phyloP scores from a whole-genome alignment of 2,797 vertebrate genomes.

The Tadarida brasiliensis region DNA sequence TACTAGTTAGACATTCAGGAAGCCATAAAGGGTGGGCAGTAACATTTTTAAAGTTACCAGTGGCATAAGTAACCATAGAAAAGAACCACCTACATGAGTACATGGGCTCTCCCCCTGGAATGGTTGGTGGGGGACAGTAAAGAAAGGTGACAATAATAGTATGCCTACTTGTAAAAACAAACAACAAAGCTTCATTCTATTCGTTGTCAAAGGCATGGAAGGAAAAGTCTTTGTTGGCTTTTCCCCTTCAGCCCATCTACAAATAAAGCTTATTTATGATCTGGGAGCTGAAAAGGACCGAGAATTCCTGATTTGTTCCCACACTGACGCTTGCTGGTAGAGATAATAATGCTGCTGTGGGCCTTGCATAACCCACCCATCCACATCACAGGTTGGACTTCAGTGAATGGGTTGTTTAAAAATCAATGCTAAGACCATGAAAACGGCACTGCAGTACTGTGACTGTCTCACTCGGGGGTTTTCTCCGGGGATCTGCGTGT shows the following conservation, averaged over 20 bases:
- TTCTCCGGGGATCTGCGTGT: slow-evolving; percentile 31
- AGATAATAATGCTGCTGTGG: not conserved
- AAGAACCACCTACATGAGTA: not conserved
- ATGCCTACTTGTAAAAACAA: not conserved
- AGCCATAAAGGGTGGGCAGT: not conserved
- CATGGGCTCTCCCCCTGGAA: not conserved
- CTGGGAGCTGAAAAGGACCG: not conserved
- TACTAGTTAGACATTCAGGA: not conserved
- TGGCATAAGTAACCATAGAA: not conserved
- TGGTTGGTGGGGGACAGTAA: not conserved
- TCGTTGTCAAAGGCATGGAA: slow-evolving; percentile 32
- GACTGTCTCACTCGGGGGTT: not conserved
- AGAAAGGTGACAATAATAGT: not conserved
- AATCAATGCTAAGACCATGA: slow-evolving; percentile 27
- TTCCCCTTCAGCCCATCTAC: not conserved
- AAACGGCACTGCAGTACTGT: not conserved
- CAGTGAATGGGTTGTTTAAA: slow-evolving; percentile 54
- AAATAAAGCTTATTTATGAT: slow-evolving; percentile 15
- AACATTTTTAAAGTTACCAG: not conserved
- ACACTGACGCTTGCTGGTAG: not conserved
- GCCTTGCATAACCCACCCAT: not conserved
- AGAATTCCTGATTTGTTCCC: not conserved
- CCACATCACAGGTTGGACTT: not conserved
- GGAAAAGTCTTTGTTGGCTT: not conserved
- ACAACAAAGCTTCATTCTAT: slow-evolving; percentile 3